A percentile compares a stretch with the other conserved stretches of the same genome.
phyloP scores from a whole-genome alignment of 2,113 vertebrate genomes.

The Felis catus region F.catus_Fca126_mat1.0 CM031417.1:40494501-40495000 shows the following conservation, averaged over 20 bases:
- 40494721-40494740: slow-evolving; percentile 15
- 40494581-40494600: background rate
- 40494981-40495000: too few species aligned
- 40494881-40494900: background rate
- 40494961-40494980: background rate
- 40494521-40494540: background rate
- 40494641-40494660: slow-evolving; percentile 35
- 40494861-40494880: background rate
- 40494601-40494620: background rate
- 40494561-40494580: background rate
- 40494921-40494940: background rate
- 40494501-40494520: background rate
- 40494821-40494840: background rate
- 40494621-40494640: background rate
- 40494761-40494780: background rate
- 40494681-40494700: slow-evolving; percentile 5
- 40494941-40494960: background rate
- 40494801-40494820: background rate
- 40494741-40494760: background rate
- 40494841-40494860: background rate
- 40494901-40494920: slow-evolving; percentile 2
- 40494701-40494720: background rate
- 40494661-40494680: background rate
- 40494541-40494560: background rate
- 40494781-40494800: background rate